phyloP scores from a whole-genome alignment of 2,113 vertebrate genomes.

The Chitala chitala region DNA sequence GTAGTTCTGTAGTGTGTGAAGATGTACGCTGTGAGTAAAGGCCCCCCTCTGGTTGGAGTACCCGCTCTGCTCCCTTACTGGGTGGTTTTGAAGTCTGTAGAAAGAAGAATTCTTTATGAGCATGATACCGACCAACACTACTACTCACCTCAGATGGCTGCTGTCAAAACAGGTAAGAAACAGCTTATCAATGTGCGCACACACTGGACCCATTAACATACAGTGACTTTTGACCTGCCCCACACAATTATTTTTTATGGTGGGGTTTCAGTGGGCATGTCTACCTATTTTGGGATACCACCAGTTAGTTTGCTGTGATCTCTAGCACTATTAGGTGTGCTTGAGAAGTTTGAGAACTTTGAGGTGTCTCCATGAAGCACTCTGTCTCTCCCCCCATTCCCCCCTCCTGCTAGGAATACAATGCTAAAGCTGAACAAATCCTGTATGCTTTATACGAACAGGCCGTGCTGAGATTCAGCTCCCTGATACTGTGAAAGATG shows the following conservation, averaged over 20 bases:
- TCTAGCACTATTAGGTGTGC: too few relatives aligned
- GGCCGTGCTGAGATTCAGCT: slow-evolving; percentile 38
- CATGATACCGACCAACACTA: too few relatives aligned
- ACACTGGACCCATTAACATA: neutral
- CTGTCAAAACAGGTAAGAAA: neutral
- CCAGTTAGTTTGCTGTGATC: neutral
- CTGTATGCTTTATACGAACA: slow-evolving; percentile 12
- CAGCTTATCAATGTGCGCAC: neutral
- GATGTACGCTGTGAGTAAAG: too few relatives aligned
- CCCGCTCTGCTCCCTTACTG: too few relatives aligned
- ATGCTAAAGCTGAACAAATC: slow-evolving; percentile 12
- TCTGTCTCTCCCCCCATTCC: neutral
- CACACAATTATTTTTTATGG: too few relatives aligned
- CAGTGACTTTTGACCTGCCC: neutral
- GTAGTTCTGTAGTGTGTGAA: too few relatives aligned
- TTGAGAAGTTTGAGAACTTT: neutral
- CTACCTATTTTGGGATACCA: too few relatives aligned
- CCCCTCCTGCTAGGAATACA: neutral
- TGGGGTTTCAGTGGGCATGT: too few relatives aligned
- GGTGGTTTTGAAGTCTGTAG: too few relatives aligned
- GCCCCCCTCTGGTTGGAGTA: too few relatives aligned
- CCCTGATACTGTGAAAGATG: slow-evolving; percentile 37
- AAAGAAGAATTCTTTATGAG: too few relatives aligned
- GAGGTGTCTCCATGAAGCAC: neutral
- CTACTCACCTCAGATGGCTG: neutral